Base-by-base conservation (phyloP, 2,888 invertebrate species). In the Lasioglossum villosulum region DNA sequence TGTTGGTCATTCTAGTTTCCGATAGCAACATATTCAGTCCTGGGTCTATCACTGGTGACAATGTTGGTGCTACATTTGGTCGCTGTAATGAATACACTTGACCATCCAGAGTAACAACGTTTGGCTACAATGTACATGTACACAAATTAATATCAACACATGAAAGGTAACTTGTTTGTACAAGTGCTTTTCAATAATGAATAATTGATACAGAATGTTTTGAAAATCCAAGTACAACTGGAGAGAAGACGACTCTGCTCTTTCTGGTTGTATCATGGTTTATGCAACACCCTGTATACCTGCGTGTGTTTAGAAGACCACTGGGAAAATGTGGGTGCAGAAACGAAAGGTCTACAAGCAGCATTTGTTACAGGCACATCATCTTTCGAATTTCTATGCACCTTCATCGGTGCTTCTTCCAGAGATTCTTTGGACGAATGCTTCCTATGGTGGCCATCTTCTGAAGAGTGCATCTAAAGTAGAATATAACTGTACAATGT, bases 1-100 rank as follows among this genome's bases (percentile, higher is more conserved):
- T 96, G 92, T 97, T 97, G 84, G 97, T 96, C 30, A 96, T 96
- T 86, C 97, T 95, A 79, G 96, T 96, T 94, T 97, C 97, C 4
- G 96, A 95, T 75, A 97, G 92, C 83, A 97, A 95, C 88, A 96
- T 94, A 87, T 96, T 96, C 68, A 96, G 92, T 86, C 95, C 95
- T 71, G 96, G 95, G 88, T 95, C 95, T 72, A 93, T 83, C 23
- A 95, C 92, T 2, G 95, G 70, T 63, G 92, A 88, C 75, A 92
- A 86, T 37, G 93, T 78, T 91, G 88, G 91, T 82, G 92, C 81
- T 48, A 92, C 63, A 70, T 90, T 82, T 76, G 92, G 90, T 71
- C 92, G 88, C 59, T 89, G 91, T 74, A 93, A 68, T 2, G 93
- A 88, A 89, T 92, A 93, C 77, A 92, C 80, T 79, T 93, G 94